Evolutionary conservation across 2,888 invertebrate species (phyloP).

Genomic region (Limenitis camilla): DNA sequence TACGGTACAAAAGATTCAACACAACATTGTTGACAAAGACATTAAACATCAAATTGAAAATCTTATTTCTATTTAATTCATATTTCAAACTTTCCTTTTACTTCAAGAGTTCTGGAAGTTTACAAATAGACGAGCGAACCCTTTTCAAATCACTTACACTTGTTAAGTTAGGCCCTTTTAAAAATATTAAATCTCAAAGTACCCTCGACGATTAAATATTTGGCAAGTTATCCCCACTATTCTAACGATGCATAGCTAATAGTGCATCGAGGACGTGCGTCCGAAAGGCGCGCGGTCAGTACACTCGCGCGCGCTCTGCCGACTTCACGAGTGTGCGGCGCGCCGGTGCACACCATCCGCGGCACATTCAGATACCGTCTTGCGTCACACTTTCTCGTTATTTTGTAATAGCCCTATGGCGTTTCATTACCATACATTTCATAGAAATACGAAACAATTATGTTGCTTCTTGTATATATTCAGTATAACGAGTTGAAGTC

Average conservation of each 20-base stretch:
- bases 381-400: conserved; percentile 11
- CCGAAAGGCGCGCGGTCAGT: conserved; percentile 61
- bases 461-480: background rate
- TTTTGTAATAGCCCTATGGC: conserved; percentile 4
- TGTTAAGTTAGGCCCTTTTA: background rate
- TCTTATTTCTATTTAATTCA: background rate
- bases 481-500: too few relatives aligned
- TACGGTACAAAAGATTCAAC: background rate
- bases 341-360: conserved; percentile 2
- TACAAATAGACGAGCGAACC: background rate
- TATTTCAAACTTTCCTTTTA: background rate
- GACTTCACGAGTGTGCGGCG: conserved; percentile 39
- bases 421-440: background rate
- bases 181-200: conserved; percentile 4
- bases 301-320: conserved; percentile 61
- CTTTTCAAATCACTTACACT: background rate
- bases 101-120: background rate
- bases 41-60: background rate
- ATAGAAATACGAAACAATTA: too few relatives aligned
- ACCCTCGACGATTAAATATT: conserved; percentile 24
- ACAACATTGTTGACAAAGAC: background rate
- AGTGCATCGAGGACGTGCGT: conserved; percentile 43
- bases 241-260: conserved; percentile 49
- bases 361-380: conserved; percentile 11
- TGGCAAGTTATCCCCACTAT: conserved; percentile 46